Base-by-base conservation (phyloP, 2,888 invertebrate species). In the Cantharis rufa region DNA sequence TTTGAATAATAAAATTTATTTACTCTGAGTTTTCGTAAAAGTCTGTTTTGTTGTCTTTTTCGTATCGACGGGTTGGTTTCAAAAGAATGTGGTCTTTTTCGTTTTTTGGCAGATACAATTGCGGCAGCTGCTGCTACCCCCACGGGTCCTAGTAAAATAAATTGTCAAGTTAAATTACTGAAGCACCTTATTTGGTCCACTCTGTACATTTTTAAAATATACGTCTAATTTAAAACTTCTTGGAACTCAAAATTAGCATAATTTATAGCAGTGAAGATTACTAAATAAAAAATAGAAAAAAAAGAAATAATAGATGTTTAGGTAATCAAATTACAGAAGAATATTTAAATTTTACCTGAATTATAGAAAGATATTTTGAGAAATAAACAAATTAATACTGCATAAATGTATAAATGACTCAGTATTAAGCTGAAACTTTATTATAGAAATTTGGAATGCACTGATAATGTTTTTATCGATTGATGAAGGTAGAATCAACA, bases 71-170 rank as follows among this genome's bases (percentile, higher is more conserved):
- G 98, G 90, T 98, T 98, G 72, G 98, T 98, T 89, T 98, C 98
- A 88, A 98, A 98, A 76, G 96, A 95, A 89, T 98, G 98, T 62
- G 97, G 97, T 83, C 98, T 90, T 90, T 98, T 98, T 84, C 97
- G 92, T 87, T 98, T 98, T 89, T 98, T 98, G 0, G 97, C 96
- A 3, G 98, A 97, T 18, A 96, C 96, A 83, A 98, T 98, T 64
- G 98, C 98, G 64, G 98, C 98, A 3, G 98, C 98, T 3, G 98
- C 98, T 16, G 98, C 98, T 88, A 98, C 96, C 69, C 98, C 98
- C 76, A 98, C 95, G 11, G 98, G 97, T 78, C 96, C 96, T 96
- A 86, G 77, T 79, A 73, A 74, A 78, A 70, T 75, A 48, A 32
- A 27, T 24, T 24, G 27, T 27, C 10, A 28, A 28, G 27, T 28